These are phyloP conservation scores for Cinara cedri DNA, from an alignment of 2,888 invertebrate genomes.

Conservation along the genomic window DNA sequence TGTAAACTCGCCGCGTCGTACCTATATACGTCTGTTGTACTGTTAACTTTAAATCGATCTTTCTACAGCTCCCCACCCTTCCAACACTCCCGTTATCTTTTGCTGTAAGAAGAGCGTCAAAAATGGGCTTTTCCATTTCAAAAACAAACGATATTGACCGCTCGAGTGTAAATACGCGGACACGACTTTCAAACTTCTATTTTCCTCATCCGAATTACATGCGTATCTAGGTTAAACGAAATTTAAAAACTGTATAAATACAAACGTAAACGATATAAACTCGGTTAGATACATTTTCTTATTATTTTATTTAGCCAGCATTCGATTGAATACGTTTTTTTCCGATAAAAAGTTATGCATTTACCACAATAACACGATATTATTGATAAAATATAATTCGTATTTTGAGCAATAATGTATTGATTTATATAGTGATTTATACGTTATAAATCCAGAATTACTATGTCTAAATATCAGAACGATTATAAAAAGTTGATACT, in stretches of 20 bases:
- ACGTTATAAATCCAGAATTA: too few species aligned
- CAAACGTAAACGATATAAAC: neutral
- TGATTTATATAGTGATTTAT: too few species aligned
- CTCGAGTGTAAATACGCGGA: neutral
- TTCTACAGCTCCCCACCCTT: neutral
- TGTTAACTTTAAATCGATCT: slow-evolving; percentile 3
- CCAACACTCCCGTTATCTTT: neutral
- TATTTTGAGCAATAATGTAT: too few species aligned
- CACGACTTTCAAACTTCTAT: neutral
- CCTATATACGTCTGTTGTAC: neutral
- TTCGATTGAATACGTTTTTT: too few species aligned
- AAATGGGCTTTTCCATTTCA: slow-evolving; percentile 11
- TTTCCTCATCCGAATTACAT: neutral
- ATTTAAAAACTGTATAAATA: slow-evolving; percentile 4
- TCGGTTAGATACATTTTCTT: too few species aligned
- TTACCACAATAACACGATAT: too few species aligned
- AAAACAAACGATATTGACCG: slow-evolving; percentile 29
- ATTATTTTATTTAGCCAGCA: too few species aligned
- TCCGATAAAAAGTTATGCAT: too few species aligned
- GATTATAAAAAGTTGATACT: too few species aligned
- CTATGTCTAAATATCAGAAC: too few species aligned
- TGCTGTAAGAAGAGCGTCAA: neutral
- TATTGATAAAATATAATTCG: too few species aligned
- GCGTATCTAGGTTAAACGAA: neutral
- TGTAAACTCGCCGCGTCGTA: too few species aligned